Conservation (phyloP, 2,797 vertebrate species). For the Salmo trutta region DNA sequence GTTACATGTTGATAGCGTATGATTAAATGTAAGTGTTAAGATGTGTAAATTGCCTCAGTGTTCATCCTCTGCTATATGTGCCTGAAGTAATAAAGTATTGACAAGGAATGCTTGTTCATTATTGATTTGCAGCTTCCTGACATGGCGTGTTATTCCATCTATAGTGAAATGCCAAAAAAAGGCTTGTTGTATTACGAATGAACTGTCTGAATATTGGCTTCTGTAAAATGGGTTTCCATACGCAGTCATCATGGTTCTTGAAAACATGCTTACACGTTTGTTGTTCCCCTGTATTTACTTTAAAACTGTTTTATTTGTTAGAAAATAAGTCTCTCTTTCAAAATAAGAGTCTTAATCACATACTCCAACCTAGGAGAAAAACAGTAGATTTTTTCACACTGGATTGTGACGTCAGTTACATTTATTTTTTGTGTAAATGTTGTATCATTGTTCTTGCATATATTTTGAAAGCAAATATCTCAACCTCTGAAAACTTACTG, state of each 20-base stretch:
- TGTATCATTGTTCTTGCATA: neutral
- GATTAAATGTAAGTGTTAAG: conserved; percentile 33
- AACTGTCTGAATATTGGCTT: too few species aligned
- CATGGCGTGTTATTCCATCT: neutral
- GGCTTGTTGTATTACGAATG: too few species aligned
- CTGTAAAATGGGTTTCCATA: too few species aligned
- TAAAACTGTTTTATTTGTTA: neutral
- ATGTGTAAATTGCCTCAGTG: conserved; percentile 6
- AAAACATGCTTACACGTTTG: too few species aligned
- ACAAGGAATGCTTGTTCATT: conserved; percentile 3
- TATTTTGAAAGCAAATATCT: neutral
- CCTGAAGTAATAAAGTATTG: conserved; percentile 62
- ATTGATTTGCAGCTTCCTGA: neutral
- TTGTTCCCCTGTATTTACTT: too few species aligned
- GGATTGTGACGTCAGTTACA: neutral
- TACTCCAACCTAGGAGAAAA: neutral
- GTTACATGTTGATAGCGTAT: neutral
- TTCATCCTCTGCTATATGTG: conserved; percentile 38
- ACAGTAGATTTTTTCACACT: neutral
- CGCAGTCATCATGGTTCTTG: too few species aligned
- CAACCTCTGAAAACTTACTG: neutral
- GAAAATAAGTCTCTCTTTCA: neutral
- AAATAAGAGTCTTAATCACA: neutral
- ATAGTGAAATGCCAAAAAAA: too few species aligned
- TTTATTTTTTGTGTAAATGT: neutral